Evolutionary conservation across 1,140 invertebrate genomes (phyloP).

Genomic region (Battus philenor): DNA sequence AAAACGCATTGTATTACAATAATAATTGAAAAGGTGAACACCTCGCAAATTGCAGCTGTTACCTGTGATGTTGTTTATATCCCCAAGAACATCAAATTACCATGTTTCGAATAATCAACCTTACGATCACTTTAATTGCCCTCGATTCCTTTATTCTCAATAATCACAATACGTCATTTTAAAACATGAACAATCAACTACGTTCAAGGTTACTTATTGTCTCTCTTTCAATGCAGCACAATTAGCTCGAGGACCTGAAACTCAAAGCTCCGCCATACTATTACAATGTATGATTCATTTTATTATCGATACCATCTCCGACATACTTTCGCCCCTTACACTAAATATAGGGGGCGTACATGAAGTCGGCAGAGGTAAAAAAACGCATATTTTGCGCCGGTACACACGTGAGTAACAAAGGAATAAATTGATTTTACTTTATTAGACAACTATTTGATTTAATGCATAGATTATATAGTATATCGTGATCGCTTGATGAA

Average conservation of each 20-base stretch:
- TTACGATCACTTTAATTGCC: conserved; percentile 11
- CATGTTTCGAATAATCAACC: not conserved
- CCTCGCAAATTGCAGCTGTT: too few relatives aligned
- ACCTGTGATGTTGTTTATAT: too few relatives aligned
- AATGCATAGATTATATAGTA: too few relatives aligned
- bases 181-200: conserved; percentile 10
- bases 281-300: conserved; percentile 18
- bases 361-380: conserved; percentile 7
- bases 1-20: too few relatives aligned
- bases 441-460: too few relatives aligned
- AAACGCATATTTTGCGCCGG: conserved; percentile 1
- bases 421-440: conserved; percentile 1
- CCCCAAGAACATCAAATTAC: conserved; percentile 2
- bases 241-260: conserved; percentile 10
- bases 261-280: conserved; percentile 7
- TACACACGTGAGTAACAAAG: not conserved
- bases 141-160: conserved; percentile 10
- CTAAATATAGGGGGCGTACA: conserved; percentile 4
- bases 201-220: conserved; percentile 13
- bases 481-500: too few relatives aligned
- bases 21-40: too few relatives aligned
- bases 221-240: conserved; percentile 5
- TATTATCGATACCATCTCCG: conserved; percentile 12
- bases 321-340: conserved; percentile 4
- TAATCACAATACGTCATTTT: conserved; percentile 12